A percentile compares a stretch with the other conserved stretches of the same genome.
These are phyloP conservation scores for Catalaphyllia jardinei DNA, from an alignment of 64 coral and sea anemone species.

Conservation along the genomic window DNA sequence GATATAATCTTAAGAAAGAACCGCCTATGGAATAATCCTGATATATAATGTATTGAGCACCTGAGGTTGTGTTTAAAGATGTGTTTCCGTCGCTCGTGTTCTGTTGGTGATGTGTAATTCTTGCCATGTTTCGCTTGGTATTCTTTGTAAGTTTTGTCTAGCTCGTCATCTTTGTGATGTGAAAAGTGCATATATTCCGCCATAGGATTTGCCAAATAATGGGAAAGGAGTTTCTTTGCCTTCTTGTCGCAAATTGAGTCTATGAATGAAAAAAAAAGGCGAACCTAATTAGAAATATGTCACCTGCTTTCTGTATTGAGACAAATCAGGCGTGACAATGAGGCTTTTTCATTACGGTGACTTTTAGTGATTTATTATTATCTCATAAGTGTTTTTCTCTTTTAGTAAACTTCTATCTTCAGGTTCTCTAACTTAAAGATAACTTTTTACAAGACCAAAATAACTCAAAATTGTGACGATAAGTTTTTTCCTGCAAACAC, in stretches of 20 bases:
- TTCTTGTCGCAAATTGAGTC: constrained; percentile 46
- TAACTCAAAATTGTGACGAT: too few relatives aligned
- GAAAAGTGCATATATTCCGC: constrained; percentile 87
- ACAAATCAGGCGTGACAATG: not conserved
- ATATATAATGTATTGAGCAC: constrained; percentile 7
- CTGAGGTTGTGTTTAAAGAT: constrained; percentile 94
- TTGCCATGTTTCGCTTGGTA: constrained; percentile 73
- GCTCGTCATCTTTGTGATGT: constrained; percentile 78
- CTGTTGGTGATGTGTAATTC: constrained; percentile 44
- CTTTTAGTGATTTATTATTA: too few relatives aligned
- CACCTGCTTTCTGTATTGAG: not conserved
- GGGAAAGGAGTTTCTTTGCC: constrained; percentile 48
- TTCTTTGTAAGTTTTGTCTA: constrained; percentile 54
- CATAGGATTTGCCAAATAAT: constrained; percentile 86
- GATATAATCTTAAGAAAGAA: not conserved
- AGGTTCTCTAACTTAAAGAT: too few relatives aligned
- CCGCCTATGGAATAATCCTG: not conserved
- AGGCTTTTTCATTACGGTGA: not conserved
- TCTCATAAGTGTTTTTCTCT: too few relatives aligned
- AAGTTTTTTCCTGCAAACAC: too few relatives aligned
- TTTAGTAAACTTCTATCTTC: too few relatives aligned
- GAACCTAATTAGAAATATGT: not conserved
- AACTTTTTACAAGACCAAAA: too few relatives aligned
- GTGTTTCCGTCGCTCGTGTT: constrained; percentile 85
- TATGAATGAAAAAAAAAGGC: not conserved